Evolutionary conservation across 2,797 vertebrate species (phyloP).

Genomic region (Gymnodraco acuticeps): DNA sequence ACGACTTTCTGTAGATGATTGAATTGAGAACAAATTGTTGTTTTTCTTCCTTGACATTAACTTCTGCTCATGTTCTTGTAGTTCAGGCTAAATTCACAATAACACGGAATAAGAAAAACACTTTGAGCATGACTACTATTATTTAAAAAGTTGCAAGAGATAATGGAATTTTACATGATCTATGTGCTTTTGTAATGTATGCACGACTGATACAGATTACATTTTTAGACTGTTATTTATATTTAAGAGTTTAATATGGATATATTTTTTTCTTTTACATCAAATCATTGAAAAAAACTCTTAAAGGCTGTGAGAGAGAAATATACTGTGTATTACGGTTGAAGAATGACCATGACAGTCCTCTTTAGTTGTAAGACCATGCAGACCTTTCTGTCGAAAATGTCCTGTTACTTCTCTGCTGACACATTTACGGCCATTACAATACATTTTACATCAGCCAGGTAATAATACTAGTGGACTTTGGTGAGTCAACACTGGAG

Average conservation of each 20-base stretch:
- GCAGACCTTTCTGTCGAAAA: not conserved
- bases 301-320: not conserved
- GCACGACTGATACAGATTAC: not conserved
- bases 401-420: not conserved
- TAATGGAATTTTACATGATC: not conserved
- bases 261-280: not conserved
- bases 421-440: not conserved
- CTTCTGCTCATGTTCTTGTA: not conserved
- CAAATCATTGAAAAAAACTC: not conserved
- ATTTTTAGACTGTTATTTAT: not conserved
- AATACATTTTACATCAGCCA: not conserved
- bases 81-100: not conserved
- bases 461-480: not conserved
- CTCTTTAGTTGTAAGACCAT: not conserved
- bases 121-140: constrained; percentile 1
- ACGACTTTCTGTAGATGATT: not conserved
- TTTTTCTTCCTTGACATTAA: constrained; percentile 1
- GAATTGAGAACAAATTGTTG: constrained; percentile 1
- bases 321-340: not conserved
- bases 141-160: not conserved
- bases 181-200: not conserved
- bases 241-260: not conserved
- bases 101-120: not conserved
- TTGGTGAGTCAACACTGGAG: not conserved
- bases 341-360: not conserved